These are phyloP conservation scores for Torymus tubicola DNA, from an alignment of 2,888 invertebrate species.

Conservation along the genomic window DNA sequence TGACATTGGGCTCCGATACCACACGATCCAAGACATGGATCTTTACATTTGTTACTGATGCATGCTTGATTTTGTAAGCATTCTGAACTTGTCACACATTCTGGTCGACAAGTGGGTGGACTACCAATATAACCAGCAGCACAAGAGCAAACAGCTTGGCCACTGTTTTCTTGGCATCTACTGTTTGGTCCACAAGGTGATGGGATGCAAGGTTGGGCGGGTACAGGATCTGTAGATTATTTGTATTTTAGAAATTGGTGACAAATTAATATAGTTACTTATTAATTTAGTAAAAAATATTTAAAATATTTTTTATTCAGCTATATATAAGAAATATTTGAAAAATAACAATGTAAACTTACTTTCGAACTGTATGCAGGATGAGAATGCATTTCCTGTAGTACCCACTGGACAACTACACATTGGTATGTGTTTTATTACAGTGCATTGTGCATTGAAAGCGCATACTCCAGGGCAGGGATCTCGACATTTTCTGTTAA, in stretches of 20 bases:
- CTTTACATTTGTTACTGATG: conserved; percentile 78
- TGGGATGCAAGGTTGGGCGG: conserved; percentile 73
- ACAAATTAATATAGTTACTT: conserved; percentile 74
- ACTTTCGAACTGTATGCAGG: conserved; percentile 71
- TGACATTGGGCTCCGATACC: conserved; percentile 78
- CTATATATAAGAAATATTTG: not conserved
- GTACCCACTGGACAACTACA: conserved; percentile 81
- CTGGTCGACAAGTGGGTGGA: conserved; percentile 82
- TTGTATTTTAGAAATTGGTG: not conserved
- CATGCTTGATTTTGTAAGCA: conserved; percentile 78
- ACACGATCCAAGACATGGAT: conserved; percentile 80
- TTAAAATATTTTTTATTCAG: not conserved
- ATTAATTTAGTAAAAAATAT: not conserved
- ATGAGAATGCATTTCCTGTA: conserved; percentile 82
- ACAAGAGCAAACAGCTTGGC: conserved; percentile 79
- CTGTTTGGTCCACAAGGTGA: conserved; percentile 77
- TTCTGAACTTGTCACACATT: conserved; percentile 79
- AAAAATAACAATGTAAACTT: not conserved
- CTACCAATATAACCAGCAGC: conserved; percentile 82
- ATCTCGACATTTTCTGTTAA: conserved; percentile 79
- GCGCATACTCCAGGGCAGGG: conserved; percentile 80
- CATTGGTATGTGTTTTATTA: conserved; percentile 82
- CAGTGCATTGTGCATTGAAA: conserved; percentile 81
- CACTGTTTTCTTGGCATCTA: conserved; percentile 75
- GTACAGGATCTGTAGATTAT: conserved; percentile 31